Evolutionary conservation across 2,888 invertebrate species (phyloP), one percentile per base, ranked within the genome.

Genomic region (Cryptus armator): DNA sequence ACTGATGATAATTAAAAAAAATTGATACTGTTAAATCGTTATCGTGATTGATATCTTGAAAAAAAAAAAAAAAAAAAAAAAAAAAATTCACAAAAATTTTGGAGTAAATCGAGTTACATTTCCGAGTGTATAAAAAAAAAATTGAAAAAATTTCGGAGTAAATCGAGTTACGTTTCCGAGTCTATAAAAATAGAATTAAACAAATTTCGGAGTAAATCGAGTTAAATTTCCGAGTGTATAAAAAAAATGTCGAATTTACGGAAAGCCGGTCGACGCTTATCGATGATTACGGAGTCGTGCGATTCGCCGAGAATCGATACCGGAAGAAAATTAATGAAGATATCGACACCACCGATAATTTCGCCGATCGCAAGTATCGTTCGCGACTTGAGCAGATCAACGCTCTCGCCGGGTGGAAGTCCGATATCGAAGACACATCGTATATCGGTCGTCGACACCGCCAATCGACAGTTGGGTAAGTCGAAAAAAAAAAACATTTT

Each of bases 281-380:
- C 81, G 29, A 75, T 51, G 74, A 56, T 71, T 44, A 10, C n/a
- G 10, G 74, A 72, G 48, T 12, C 67, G 9, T 19, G 48, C 29
- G 83, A 79, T 53, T 75, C 78, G 10, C 46, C 79, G 70, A 79
- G 48, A 70, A 67, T 19, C 16, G 53, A 14, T 24, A 46, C 19
- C 19, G 68, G 53, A 56, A 81, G 67, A 66, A 81, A 79, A 77
- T 83, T 32, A 9, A 32, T 59, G 84, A 85, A 14, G 62, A 74
- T 29, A 32, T 24, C 5, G 19, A 53, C 5, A 9, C 37, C 56
- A 10, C 29, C 71, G 59, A 59, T 86, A 12, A 64, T 85, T 7
- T 92, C 92, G 5, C 92, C 92, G 14, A 87, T 92, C 29, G 86
- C 91, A 4, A 88, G 80, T 44, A 92, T 92, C 29, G 87, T 88